Conservation (phyloP, 2,113 vertebrate species). For the Peromyscus polionotus region DNA sequence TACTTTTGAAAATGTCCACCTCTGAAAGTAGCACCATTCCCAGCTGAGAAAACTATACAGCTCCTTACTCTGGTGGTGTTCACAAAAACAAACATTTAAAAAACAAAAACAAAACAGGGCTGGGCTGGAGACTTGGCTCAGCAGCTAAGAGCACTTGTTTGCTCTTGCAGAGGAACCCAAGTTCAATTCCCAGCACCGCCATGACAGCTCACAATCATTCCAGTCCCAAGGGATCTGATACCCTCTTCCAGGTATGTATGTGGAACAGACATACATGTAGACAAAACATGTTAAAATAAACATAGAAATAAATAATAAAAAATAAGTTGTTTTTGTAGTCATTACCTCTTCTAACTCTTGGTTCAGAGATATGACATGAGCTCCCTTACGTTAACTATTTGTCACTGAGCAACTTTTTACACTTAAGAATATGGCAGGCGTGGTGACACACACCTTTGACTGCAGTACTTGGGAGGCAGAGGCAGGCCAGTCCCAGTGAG, state of each 20-base stretch:
- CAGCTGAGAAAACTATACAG: background rate
- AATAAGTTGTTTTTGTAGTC: background rate
- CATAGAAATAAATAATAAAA: background rate
- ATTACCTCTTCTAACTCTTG: background rate
- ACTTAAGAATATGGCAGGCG: background rate
- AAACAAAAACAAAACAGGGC: background rate
- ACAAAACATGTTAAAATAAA: background rate
- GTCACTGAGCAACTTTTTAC: background rate
- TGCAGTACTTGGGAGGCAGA: background rate
- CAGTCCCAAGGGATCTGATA: background rate
- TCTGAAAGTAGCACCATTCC: background rate
- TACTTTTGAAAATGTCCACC: background rate
- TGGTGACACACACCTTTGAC: background rate
- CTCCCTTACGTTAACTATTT: conserved; percentile 1
- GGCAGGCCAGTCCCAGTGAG: background rate
- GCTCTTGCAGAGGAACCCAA: background rate
- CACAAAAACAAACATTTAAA: background rate
- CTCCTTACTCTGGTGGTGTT: background rate
- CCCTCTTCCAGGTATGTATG: background rate
- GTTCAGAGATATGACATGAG: background rate
- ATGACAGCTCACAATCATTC: background rate
- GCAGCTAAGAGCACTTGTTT: background rate
- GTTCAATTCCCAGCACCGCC: background rate
- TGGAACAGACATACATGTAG: background rate
- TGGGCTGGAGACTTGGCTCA: background rate